Base-by-base conservation (phyloP, 2,888 invertebrate species). In the Sepioteuthis lessoniana region DNA sequence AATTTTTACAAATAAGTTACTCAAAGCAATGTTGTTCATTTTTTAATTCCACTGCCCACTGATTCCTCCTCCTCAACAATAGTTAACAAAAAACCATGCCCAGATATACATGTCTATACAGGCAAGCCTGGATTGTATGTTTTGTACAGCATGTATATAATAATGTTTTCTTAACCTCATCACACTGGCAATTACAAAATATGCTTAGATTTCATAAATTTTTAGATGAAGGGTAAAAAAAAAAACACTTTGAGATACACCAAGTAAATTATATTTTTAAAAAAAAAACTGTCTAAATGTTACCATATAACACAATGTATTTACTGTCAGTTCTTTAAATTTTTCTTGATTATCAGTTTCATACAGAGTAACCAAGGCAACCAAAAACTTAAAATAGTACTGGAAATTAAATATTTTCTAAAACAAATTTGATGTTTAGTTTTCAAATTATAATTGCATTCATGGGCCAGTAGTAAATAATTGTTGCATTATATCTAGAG, bases 1-100 rank as follows among this genome's bases (percentile, higher is more conserved):
- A 76, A 76, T 76, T n/a, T 76, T 76, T n/a, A 76, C n/a, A 76
- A 76, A 35, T 76, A 76, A 76, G 76, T 76, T 76, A 76, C 76
- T 76, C n/a, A 76, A 76, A 76, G n/a, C n/a, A 76, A 76, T 76
- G n/a, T 76, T 76, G n/a, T 76, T 76, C n/a, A n/a, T n/a, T 76
- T 76, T n/a, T n/a, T 76, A 13, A n/a, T 76, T 76, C 19, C n/a
- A 76, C n/a, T 76, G 76, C 76, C 76, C 16, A n/a, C n/a, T 76
- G 60, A 31, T 3, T 55, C 21, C 55, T 55, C n/a, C n/a, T n/a
- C n/a, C n/a, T 76, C 76, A n/a, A 76, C n/a, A 76, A 55, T 55
- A 55, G 55, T 55, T 55, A 25, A 10, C 31, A 31, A 76, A 31
- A 76, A 76, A 76, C n/a, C n/a, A 76, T 35, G 76, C 76, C n/a